Base-by-base conservation (phyloP, 2,797 vertebrate species). In the Chloroceryle amazona region DNA sequence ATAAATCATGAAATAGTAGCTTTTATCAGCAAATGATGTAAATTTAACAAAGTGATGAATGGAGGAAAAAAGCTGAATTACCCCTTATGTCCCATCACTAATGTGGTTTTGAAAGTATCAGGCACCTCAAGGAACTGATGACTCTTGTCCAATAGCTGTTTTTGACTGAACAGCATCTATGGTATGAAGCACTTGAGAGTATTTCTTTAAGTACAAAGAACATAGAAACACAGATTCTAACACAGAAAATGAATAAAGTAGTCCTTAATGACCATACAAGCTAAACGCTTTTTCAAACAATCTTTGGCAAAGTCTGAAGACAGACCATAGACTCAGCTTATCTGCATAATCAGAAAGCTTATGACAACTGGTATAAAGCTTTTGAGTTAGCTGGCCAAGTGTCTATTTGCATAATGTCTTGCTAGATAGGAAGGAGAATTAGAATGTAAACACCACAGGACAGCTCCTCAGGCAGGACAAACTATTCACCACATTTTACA, bases 1-100 rank as follows among this genome's bases (percentile, higher is more conserved):
- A 55, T 7, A 0, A 1, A 81, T 52, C 0, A 39, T 26, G 22
- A 93, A 84, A 55, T 0, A 81, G 33, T 9, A 18, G 44, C 6
- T 92, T 66, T 44, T 15, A 72, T 41, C 31, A 91, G 70, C 28
- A 95, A 71, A n/a, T 66, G 2, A 79, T 35, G 31, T 31, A 41
- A 89, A 94, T 80, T 80, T 35, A 86, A 81, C 0, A 1, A 81
- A 96, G 80, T 21, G 10, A 20, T 60, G 55, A 93, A 62, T 37
- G 10, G 13, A 66, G 7, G 13, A 47, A 91, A 88, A 67, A 75
- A 79, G 16, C 1, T 39, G 25, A 70, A 65, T 41, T 52, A 73
- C 5, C 13, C 16, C 13, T 44, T 65, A 14, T 6, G 12, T 67
- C 35, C 17, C 6, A 0, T 11, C 41, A 90, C 14, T 35, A 71